A percentile compares a stretch with the other conserved stretches of the same genome.
These are phyloP conservation scores for Carcharodon carcharias DNA, from an alignment of 2,797 vertebrate genomes.

Conservation along the genomic window DNA sequence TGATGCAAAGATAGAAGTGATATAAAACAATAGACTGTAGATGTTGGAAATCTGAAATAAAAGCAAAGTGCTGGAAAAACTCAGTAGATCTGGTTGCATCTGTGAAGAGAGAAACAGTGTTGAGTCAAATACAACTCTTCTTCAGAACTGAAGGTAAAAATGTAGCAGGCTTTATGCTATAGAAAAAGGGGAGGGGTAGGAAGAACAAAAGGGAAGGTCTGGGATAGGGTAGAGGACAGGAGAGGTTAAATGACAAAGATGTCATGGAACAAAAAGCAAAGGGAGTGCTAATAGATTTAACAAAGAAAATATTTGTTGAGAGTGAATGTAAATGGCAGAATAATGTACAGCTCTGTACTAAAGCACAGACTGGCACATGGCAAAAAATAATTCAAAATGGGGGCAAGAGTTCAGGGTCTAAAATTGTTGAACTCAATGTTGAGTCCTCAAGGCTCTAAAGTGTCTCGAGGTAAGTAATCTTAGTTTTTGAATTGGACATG, in stretches of 20 bases:
- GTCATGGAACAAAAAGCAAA: neutral
- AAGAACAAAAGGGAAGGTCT: neutral
- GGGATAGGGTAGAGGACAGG: neutral
- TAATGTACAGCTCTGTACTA: neutral
- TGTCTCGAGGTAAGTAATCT: neutral
- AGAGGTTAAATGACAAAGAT: neutral
- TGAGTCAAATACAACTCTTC: neutral
- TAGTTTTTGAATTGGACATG: neutral
- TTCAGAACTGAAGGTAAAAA: neutral
- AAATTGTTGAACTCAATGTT: neutral
- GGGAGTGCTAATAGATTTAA: neutral
- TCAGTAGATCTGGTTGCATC: neutral
- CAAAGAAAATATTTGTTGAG: neutral
- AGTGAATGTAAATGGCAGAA: neutral
- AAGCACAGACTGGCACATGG: neutral
- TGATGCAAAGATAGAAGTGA: neutral
- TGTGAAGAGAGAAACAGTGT: neutral
- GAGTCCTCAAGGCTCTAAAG: neutral
- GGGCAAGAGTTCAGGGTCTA: too few relatives aligned
- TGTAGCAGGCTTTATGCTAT: neutral
- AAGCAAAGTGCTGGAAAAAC: neutral
- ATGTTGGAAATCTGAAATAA: neutral
- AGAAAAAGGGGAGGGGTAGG: too few relatives aligned
- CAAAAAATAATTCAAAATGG: neutral
- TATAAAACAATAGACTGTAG: neutral